Conservation (phyloP, 2,797 vertebrate species). For the Anableps anableps region DNA sequence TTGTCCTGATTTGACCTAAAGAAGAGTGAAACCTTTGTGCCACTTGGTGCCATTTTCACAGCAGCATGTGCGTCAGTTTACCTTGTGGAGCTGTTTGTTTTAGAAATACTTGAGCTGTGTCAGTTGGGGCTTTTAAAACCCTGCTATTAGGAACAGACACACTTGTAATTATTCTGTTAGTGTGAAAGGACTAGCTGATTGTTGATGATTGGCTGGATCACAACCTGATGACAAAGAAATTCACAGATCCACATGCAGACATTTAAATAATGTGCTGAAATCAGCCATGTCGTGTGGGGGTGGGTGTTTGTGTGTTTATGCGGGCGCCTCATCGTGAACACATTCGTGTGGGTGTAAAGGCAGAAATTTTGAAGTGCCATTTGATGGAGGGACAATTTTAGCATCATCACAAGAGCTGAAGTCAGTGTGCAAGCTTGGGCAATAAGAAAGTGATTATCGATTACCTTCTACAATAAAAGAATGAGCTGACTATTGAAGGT, state of each 20-base stretch:
- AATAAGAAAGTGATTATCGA: constrained; percentile 57
- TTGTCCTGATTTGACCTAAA: not conserved
- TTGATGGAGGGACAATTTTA: constrained; percentile 36
- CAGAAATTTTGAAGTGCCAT: constrained; percentile 38
- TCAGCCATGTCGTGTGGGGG: constrained; percentile 28
- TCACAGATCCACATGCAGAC: constrained; percentile 28
- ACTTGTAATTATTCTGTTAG: constrained; percentile 69
- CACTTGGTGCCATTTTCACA: constrained; percentile 8
- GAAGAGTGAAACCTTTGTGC: constrained; percentile 7
- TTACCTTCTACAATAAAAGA: constrained; percentile 46
- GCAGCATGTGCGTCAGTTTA: constrained; percentile 18
- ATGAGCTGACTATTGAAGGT: constrained; percentile 32
- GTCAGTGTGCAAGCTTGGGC: constrained; percentile 11
- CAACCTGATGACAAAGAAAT: constrained; percentile 47
- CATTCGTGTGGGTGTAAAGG: constrained; percentile 35
- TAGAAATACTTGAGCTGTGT: constrained; percentile 31
- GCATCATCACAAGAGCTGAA: constrained; percentile 17
- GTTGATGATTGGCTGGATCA: constrained; percentile 57
- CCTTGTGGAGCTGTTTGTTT: constrained; percentile 25
- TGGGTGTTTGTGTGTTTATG: constrained; percentile 21
- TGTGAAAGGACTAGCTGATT: constrained; percentile 61
- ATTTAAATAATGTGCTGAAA: constrained; percentile 42
- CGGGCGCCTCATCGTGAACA: constrained; percentile 28
- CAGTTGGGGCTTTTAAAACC: constrained; percentile 43
- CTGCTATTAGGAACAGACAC: constrained; percentile 55